Evolutionary conservation across 2,797 vertebrate genomes (phyloP).

Genomic region (Melanotaenia parkinsoni): DNA sequence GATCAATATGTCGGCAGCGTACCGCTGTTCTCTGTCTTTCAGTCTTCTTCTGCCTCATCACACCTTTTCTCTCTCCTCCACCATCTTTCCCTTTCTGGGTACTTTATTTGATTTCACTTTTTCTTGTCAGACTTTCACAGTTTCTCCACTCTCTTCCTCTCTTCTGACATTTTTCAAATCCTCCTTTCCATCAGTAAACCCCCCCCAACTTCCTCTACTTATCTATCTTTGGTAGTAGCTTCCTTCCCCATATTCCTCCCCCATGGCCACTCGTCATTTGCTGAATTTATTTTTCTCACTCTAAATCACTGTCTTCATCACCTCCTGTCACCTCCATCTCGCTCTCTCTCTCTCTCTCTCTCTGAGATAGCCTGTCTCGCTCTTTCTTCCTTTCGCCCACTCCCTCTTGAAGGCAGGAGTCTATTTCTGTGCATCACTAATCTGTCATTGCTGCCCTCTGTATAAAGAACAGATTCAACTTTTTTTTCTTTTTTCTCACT

Average conservation of each 20-base stretch:
- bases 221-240: conserved; percentile 44
- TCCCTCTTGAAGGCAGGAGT: conserved; percentile 37
- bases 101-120: conserved; percentile 27
- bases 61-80: conserved; percentile 10
- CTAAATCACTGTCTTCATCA: conserved; percentile 71
- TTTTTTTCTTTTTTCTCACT: conserved; percentile 7
- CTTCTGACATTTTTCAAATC: conserved; percentile 39
- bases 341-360: conserved; percentile 14
- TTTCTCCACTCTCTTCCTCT: conserved; percentile 1
- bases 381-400: conserved; percentile 25
- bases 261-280: conserved; percentile 53
- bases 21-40: conserved; percentile 40
- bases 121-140: conserved; percentile 9
- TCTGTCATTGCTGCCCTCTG: conserved; percentile 54
- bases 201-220: conserved; percentile 18
- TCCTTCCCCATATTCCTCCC: conserved; percentile 48
- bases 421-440: conserved; percentile 66
- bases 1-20: conserved; percentile 70
- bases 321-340: conserved; percentile 44
- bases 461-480: conserved; percentile 47
- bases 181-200: conserved; percentile 31
- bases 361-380: conserved; percentile 34
- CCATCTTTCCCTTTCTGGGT: conserved; percentile 16
- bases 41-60: conserved; percentile 9
- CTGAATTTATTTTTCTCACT: conserved; percentile 63